Evolutionary conservation across 2,797 vertebrate genomes (phyloP), one percentile per base, ranked within the genome.

Genomic region (Lutjanus argentimaculatus): DNA sequence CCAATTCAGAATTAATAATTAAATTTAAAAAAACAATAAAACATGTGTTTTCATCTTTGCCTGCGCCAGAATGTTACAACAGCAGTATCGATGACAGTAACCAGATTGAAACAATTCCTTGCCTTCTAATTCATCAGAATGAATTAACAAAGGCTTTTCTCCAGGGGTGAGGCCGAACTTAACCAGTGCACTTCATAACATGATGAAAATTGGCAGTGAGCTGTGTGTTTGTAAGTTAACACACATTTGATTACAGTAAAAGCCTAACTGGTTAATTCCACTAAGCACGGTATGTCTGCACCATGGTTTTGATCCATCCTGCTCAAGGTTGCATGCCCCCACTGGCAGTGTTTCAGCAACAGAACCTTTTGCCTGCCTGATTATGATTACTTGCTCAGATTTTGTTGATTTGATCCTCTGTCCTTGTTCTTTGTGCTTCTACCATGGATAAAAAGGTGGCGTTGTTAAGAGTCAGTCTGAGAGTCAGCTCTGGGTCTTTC

Each of bases 31-130:
- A 2, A 16, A 22, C 16, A 46, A 25, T 2, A 30, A 46, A 67
- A 53, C 7, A 42, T n/a, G 36, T 61, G 16, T 72, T 52, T 65
- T 70, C 6, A 30, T 64, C 16, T 15, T 67, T 51, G 19, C n/a
- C 71, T 78, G 22, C 1, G 2, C 80, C 49, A 57, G 40, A 36
- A 78, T 80, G 8, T 75, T 69, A 53, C 62, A 84, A 71, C 56
- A 71, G 11, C 49, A 72, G 9, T 49, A 46, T 46, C 13, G 22
- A 42, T 53, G 15, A 49, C 43, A 58, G 57, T 65, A 58, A 75
- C 6, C 42, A 82, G 51, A 61, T 4, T 51, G 19, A 70, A 75
- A 51, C 48, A 62, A 72, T 17, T 52, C 65, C 36, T 67, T 64
- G 43, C 7, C 0, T 19, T 70, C 49, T 65, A 52, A 85, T 79